Conservation (phyloP, 2,888 invertebrate species). For the Spilosoma lubricipeda region DNA sequence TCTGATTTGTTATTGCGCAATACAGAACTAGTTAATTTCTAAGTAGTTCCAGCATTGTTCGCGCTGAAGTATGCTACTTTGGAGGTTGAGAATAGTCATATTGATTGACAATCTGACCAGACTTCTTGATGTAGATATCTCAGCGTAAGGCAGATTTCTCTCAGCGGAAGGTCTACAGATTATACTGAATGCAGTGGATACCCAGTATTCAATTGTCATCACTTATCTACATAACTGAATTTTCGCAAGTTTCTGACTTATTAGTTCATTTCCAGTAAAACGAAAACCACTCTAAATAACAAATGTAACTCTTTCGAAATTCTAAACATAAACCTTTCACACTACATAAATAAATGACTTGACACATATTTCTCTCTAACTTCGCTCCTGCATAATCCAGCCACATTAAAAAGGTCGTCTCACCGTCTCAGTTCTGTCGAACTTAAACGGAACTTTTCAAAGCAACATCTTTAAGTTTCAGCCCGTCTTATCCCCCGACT, state of each 20-base stretch:
- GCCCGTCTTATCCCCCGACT: conserved; percentile 12
- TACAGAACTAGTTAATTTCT: neutral
- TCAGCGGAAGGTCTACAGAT: neutral
- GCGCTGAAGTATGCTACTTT: neutral
- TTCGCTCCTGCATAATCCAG: conserved; percentile 13
- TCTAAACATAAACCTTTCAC: neutral
- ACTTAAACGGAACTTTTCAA: conserved; percentile 11
- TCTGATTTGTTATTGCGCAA: neutral
- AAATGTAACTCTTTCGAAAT: neutral
- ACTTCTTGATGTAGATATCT: neutral
- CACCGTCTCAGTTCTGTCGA: neutral
- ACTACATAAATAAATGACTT: neutral
- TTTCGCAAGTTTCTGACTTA: neutral
- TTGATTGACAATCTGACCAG: neutral
- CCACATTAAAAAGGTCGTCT: conserved; percentile 10
- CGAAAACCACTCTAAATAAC: neutral
- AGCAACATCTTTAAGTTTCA: conserved; percentile 8
- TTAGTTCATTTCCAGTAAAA: neutral
- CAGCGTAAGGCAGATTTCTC: too few relatives aligned
- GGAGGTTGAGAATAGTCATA: neutral
- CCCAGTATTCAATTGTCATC: too few relatives aligned
- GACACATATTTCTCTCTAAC: neutral
- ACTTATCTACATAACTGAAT: neutral
- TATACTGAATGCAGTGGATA: neutral
- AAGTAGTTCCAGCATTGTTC: neutral